phyloP scores from a whole-genome alignment of 1,140 invertebrate genomes.

The Ephestia elutella region DNA sequence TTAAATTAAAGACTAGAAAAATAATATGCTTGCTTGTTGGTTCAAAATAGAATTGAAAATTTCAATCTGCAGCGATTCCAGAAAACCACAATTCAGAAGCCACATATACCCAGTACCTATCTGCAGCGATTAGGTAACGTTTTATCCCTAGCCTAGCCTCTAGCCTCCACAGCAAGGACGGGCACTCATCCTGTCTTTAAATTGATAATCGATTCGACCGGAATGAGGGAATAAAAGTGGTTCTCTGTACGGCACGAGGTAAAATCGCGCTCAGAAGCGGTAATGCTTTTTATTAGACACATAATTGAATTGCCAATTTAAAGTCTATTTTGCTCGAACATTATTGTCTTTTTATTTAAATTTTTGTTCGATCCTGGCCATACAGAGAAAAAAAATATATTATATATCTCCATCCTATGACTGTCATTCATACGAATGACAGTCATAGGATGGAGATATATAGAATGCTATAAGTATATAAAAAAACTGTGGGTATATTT shows the following conservation, averaged over 20 bases:
- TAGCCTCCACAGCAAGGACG: background rate
- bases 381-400: too few relatives aligned
- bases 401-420: too few relatives aligned
- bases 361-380: too few relatives aligned
- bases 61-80: too few relatives aligned
- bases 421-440: too few relatives aligned
- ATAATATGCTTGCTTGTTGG: too few relatives aligned
- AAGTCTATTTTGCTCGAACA: background rate
- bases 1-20: too few relatives aligned
- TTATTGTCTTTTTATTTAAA: background rate
- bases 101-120: background rate
- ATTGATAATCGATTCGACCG: slow-evolving; percentile 23
- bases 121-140: background rate
- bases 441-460: too few relatives aligned
- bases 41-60: too few relatives aligned
- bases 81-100: background rate
- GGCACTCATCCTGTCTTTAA: slow-evolving; percentile 17
- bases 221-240: slow-evolving; percentile 20
- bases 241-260: slow-evolving; percentile 1
- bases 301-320: background rate
- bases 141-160: background rate
- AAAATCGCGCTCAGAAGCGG: slow-evolving; percentile 11
- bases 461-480: too few relatives aligned
- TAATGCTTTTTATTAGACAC: slow-evolving; percentile 11
- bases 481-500: too few relatives aligned